These are phyloP conservation scores for Drosophila limbata DNA, from an alignment of 2,888 invertebrate genomes.

Conservation along the genomic window DNA sequence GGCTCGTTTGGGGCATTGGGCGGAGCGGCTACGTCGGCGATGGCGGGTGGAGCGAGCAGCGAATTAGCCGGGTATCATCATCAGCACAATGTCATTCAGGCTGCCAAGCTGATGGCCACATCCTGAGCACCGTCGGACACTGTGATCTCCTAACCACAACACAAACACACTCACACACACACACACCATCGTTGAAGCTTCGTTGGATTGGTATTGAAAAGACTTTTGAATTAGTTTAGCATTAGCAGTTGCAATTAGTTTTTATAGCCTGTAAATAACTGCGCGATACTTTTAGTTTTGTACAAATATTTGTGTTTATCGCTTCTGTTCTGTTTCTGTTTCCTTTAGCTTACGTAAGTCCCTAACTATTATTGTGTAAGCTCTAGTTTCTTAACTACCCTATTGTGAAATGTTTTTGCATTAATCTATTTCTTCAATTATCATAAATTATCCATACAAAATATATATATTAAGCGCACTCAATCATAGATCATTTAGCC, in stretches of 20 bases:
- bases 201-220: slow-evolving; percentile 72
- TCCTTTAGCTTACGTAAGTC: slow-evolving; percentile 21
- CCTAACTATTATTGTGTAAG: slow-evolving; percentile 18
- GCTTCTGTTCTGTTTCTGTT: slow-evolving; percentile 33
- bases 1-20: slow-evolving; percentile 84
- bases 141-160: slow-evolving; percentile 63
- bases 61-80: slow-evolving; percentile 92
- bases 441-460: slow-evolving; percentile 47
- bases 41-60: slow-evolving; percentile 82
- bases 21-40: slow-evolving; percentile 78
- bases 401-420: slow-evolving; percentile 48
- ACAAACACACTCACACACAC: slow-evolving; percentile 31
- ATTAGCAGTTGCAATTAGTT: slow-evolving; percentile 44
- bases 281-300: slow-evolving; percentile 52
- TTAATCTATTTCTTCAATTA: slow-evolving; percentile 39
- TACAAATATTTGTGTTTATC: slow-evolving; percentile 56
- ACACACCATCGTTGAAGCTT: slow-evolving; percentile 45
- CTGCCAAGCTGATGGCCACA: slow-evolving; percentile 93
- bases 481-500: slow-evolving; percentile 64
- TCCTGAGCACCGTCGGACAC: slow-evolving; percentile 86
- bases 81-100: slow-evolving; percentile 93
- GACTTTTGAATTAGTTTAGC: slow-evolving; percentile 65
- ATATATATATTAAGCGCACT: slow-evolving; percentile 29
- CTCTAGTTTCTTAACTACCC: slow-evolving; percentile 11
- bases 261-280: slow-evolving; percentile 58